Evolutionary conservation across 1,140 invertebrate species (phyloP).

Genomic region (Metopolophium dirhodum): DNA sequence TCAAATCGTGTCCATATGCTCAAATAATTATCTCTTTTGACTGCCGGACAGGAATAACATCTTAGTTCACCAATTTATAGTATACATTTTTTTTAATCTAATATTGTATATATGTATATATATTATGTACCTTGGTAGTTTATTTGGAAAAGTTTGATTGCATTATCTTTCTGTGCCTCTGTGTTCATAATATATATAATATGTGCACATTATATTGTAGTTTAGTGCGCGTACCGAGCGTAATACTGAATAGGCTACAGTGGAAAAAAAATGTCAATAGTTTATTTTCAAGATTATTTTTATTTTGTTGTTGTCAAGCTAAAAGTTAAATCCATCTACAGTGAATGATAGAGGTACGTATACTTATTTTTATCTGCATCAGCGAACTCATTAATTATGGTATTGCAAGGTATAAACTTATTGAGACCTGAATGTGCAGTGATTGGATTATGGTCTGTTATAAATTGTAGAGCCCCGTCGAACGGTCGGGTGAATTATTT

Average conservation of each 20-base stretch:
- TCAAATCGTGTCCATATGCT: not conserved
- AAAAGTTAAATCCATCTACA: not conserved
- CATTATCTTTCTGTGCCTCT: not conserved
- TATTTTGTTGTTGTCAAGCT: not conserved
- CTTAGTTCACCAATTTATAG: conserved; percentile 1
- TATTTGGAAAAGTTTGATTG: not conserved
- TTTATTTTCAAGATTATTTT: not conserved
- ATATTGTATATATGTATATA: not conserved
- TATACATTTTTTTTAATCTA: not conserved
- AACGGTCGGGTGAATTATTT: not conserved
- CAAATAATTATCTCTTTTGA: conserved; percentile 3
- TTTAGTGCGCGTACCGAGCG: not conserved
- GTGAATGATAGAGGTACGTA: not conserved
- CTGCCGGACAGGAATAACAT: not conserved
- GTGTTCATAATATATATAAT: not conserved
- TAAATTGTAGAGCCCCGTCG: not conserved
- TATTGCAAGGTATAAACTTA: not conserved
- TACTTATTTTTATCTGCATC: not conserved
- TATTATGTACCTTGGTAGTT: not conserved
- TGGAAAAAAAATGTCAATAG: not conserved
- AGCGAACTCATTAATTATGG: not conserved
- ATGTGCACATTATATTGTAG: not conserved
- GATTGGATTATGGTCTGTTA: not conserved
- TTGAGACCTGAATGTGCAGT: not conserved
- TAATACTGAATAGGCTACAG: not conserved